Conservation (phyloP, 2,888 invertebrate genomes). For the Xestoiulus laeticollis region DNA sequence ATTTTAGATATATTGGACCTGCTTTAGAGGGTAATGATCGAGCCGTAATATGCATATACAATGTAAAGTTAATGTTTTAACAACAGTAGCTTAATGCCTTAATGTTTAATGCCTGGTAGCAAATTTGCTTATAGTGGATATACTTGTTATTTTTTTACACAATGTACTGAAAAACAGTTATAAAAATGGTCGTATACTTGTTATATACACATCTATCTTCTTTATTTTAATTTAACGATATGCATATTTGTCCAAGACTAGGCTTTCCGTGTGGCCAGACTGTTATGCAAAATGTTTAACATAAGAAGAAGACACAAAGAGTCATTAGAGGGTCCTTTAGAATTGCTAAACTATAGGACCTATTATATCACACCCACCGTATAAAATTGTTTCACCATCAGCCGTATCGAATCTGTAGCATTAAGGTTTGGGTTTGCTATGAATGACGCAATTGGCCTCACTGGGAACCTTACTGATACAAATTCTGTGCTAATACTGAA, state of each 20-base stretch:
- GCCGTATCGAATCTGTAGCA: background rate
- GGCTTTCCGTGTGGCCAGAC: background rate
- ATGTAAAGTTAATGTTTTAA: too few relatives aligned
- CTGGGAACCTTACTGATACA: background rate
- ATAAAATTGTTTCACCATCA: constrained; percentile 7
- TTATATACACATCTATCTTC: too few relatives aligned
- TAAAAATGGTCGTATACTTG: too few relatives aligned
- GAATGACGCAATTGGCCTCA: constrained; percentile 15
- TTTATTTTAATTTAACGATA: background rate
- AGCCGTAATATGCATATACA: too few relatives aligned
- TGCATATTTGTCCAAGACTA: background rate
- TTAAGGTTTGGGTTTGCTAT: background rate
- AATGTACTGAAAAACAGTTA: too few relatives aligned
- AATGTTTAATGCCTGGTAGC: too few relatives aligned
- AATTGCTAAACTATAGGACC: background rate
- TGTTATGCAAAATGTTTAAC: background rate
- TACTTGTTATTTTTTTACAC: too few relatives aligned
- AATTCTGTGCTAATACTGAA: background rate
- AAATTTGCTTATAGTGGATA: too few relatives aligned
- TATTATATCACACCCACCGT: constrained; percentile 5
- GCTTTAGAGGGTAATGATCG: too few relatives aligned
- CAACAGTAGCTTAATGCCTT: too few relatives aligned
- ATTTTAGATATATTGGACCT: too few relatives aligned
- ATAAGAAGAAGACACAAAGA: background rate
- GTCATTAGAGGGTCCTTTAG: constrained; percentile 18